Evolutionary conservation across 2,113 vertebrate genomes (phyloP).

Genomic region (Amphilophus citrinellus): DNA sequence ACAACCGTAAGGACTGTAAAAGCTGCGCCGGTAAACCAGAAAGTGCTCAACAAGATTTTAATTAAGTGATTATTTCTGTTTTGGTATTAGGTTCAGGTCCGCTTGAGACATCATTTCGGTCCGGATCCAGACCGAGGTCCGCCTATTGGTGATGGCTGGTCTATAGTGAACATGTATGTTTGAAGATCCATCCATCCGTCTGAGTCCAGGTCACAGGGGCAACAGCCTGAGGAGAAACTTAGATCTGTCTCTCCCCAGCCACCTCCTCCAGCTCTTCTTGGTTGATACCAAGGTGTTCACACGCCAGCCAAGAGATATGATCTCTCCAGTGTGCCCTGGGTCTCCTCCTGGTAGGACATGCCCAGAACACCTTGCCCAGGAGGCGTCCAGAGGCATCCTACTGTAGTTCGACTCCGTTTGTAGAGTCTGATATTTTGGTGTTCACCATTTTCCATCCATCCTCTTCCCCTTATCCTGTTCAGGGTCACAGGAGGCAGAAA

Average conservation of each 20-base stretch:
- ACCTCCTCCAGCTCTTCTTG: background rate
- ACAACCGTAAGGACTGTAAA: no score
- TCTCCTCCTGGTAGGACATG: background rate
- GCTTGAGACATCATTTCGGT: no score
- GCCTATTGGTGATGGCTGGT: no score
- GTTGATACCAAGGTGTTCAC: background rate
- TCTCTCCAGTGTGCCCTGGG: background rate
- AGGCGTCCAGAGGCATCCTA: background rate
- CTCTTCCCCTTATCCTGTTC: no score
- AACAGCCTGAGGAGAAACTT: background rate
- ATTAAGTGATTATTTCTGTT: no score
- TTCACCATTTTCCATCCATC: no score
- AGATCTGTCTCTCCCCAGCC: background rate
- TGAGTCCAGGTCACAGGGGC: background rate
- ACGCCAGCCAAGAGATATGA: background rate
- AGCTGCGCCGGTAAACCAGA: no score
- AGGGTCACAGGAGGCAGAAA: background rate
- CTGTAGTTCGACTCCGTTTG: no score
- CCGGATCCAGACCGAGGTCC: no score
- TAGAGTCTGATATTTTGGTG: no score
- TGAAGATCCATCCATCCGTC: background rate
- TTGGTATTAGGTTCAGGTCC: no score
- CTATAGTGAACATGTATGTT: background rate
- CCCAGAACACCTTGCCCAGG: background rate
- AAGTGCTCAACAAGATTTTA: no score